A percentile compares a stretch with the other conserved stretches of the same genome.
phyloP scores from a whole-genome alignment of 2,113 vertebrate species.

The Hyperopisus bebe region DNA sequence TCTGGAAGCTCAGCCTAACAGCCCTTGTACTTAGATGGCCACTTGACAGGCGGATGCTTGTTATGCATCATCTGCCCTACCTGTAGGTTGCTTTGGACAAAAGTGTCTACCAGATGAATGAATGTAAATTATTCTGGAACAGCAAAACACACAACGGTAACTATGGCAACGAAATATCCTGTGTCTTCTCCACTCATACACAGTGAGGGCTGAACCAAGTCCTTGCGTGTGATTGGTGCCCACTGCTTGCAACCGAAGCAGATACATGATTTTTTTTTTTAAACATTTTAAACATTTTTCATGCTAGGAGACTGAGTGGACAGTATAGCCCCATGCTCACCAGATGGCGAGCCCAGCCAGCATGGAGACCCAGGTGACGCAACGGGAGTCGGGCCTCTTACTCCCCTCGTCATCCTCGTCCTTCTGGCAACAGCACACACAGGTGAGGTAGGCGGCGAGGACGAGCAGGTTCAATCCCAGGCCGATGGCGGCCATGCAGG shows the following conservation, averaged over 20 bases:
- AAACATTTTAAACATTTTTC: neutral
- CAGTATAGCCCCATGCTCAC: constrained; percentile 57
- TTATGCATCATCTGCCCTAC: neutral
- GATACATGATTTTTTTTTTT: neutral
- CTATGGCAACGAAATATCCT: neutral
- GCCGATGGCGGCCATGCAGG: constrained; percentile 66
- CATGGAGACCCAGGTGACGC: constrained; percentile 76
- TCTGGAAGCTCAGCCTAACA: neutral
- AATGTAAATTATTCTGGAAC: neutral
- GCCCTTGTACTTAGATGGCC: neutral
- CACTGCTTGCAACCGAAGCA: neutral
- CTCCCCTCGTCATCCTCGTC: constrained; percentile 53
- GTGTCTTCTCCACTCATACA: neutral
- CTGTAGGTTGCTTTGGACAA: neutral
- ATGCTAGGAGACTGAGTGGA: neutral
- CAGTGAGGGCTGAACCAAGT: neutral
- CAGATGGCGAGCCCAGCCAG: constrained; percentile 80
- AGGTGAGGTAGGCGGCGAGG: constrained; percentile 68
- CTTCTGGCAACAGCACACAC: constrained; percentile 64
- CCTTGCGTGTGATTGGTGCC: neutral
- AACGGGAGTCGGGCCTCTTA: constrained; percentile 71
- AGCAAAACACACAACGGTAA: neutral
- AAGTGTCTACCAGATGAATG: neutral
- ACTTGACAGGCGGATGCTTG: neutral
- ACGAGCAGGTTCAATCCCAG: constrained; percentile 78